Conservation (phyloP, 2,113 vertebrate genomes). For the Cryptomyrus ogoouensis region DNA sequence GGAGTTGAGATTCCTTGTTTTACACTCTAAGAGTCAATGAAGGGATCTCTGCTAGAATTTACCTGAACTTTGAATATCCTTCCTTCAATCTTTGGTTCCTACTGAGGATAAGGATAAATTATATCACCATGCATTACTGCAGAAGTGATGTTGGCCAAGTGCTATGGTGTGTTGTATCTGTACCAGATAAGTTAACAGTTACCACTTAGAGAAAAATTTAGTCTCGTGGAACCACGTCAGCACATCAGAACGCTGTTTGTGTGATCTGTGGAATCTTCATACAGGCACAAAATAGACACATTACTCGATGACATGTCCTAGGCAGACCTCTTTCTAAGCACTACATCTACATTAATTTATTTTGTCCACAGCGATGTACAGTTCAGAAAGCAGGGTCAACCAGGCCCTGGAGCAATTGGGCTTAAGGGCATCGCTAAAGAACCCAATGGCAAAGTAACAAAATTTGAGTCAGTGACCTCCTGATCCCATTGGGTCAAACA, state of each 20-base stretch:
- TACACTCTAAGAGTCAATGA: not conserved
- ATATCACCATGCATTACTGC: not conserved
- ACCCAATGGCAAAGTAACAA: not conserved
- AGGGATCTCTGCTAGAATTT: not conserved
- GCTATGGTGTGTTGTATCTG: not conserved
- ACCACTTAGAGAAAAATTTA: not conserved
- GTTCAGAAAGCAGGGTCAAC: not conserved
- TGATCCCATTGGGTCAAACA: not conserved
- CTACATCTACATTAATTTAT: not conserved
- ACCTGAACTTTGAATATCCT: not conserved
- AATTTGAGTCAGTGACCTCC: not conserved
- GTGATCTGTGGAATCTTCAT: not conserved
- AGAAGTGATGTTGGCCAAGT: not conserved
- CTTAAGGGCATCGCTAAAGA: not conserved
- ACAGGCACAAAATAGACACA: not conserved
- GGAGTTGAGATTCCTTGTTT: not conserved
- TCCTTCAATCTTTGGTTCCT: not conserved
- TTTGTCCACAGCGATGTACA: not conserved
- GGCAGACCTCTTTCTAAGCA: not conserved
- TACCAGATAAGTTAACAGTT: not conserved
- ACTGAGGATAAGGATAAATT: not conserved
- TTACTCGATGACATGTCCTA: not conserved
- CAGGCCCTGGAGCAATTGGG: not conserved
- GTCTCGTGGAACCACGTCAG: not conserved
- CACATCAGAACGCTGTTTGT: not conserved